Conservation (phyloP, 2,797 vertebrate genomes). For the Molossus molossus region DNA sequence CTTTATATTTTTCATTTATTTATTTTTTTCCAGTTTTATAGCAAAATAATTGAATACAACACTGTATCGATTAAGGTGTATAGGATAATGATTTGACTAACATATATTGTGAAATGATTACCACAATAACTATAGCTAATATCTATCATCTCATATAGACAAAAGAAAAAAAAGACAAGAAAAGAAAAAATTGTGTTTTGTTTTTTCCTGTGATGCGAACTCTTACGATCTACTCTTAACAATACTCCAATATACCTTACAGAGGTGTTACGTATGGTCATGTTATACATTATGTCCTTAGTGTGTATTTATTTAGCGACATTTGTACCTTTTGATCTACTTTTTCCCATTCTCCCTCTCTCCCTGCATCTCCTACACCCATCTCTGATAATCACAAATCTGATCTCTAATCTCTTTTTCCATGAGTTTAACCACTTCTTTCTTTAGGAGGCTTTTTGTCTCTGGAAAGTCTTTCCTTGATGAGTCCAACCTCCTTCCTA, state of each 20-base stretch:
- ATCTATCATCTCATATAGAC: background rate
- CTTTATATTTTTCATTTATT: background rate
- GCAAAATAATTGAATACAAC: background rate
- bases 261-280: background rate
- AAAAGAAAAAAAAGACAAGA: background rate
- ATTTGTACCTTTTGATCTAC: background rate
- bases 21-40: background rate
- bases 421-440: background rate
- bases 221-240: background rate
- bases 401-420: background rate
- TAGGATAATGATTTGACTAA: background rate
- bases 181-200: background rate
- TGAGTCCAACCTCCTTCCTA: background rate
- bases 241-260: background rate
- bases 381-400: background rate
- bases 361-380: rapidly evolving
- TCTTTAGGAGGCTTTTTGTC: background rate
- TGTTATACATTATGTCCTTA: too few species aligned
- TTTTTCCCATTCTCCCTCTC: background rate
- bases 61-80: background rate
- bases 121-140: background rate
- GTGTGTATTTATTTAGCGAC: background rate
- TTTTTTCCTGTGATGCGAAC: background rate
- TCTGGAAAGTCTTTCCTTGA: background rate
- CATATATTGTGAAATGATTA: background rate